phyloP scores from a whole-genome alignment of 2,797 vertebrate species.

The Liparis tanakae region DNA sequence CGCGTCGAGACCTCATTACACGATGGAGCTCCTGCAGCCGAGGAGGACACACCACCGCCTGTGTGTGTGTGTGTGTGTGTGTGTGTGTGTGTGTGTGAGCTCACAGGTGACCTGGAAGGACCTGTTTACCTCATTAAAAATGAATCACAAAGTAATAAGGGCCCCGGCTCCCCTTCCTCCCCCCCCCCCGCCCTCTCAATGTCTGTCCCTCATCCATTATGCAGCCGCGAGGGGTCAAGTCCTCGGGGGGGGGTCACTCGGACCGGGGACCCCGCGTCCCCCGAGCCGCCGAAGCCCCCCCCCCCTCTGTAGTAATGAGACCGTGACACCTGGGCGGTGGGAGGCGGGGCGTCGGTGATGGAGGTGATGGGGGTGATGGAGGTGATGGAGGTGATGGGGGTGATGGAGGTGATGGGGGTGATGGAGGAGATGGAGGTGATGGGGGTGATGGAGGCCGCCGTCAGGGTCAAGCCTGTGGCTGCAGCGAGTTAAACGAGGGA shows the following conservation, averaged over 20 bases:
- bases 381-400: conserved; percentile 36
- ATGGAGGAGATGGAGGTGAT: conserved; percentile 45
- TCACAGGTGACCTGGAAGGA: conserved; percentile 80
- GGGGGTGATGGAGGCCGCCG: conserved; percentile 29
- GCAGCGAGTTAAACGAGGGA: conserved; percentile 69
- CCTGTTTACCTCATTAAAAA: conserved; percentile 87
- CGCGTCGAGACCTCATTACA: conserved; percentile 83
- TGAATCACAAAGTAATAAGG: conserved; percentile 84
- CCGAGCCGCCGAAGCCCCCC: conserved; percentile 32
- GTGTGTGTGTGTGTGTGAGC: conserved; percentile 53
- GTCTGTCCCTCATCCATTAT: conserved; percentile 84
- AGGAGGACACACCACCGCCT: conserved; percentile 65
- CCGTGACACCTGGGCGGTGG: conserved; percentile 62
- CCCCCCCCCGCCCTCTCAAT: conserved; percentile 39
- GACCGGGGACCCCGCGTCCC: conserved; percentile 51
- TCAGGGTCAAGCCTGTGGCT: conserved; percentile 45
- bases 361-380: too few relatives aligned
- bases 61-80: conserved; percentile 39
- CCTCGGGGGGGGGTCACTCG: conserved; percentile 77
- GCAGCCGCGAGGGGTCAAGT: conserved; percentile 76
- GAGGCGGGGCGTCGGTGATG: too few relatives aligned
- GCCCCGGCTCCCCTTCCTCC: conserved; percentile 37
- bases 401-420: conserved; percentile 43
- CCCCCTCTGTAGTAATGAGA: conserved; percentile 54
- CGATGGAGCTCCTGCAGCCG: conserved; percentile 71